phyloP scores from a whole-genome alignment of 1,140 invertebrate species.

The Amphibalanus amphitrite region DNA sequence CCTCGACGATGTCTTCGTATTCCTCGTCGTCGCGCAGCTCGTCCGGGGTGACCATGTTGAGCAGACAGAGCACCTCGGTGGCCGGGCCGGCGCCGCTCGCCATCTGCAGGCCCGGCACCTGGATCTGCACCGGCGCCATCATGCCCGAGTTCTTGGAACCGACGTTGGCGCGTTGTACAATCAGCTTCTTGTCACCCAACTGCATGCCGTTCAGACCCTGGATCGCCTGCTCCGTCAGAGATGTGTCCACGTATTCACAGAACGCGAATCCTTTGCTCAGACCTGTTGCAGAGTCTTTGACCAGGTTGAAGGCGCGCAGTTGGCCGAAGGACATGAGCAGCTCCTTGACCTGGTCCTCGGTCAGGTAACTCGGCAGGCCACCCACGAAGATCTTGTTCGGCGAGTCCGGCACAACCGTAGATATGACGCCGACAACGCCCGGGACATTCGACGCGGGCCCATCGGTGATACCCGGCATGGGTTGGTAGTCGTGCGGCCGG shows the following conservation, averaged over 20 bases:
- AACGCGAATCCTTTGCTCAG: slow-evolving; percentile 98
- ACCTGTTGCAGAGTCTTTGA: slow-evolving; percentile 93
- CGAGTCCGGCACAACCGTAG: slow-evolving; percentile 84
- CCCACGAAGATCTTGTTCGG: slow-evolving; percentile 99
- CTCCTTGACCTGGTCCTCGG: slow-evolving; percentile 98
- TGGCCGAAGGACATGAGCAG: slow-evolving; percentile 93
- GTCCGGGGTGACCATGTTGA: slow-evolving; percentile 98
- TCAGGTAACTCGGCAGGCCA: slow-evolving; percentile 95
- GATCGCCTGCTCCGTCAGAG: slow-evolving; percentile 96
- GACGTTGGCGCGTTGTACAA: slow-evolving; percentile 91
- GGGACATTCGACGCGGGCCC: slow-evolving; percentile 65
- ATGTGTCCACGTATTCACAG: slow-evolving; percentile 94
- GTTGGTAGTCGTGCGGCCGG: slow-evolving; percentile 96
- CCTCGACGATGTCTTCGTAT: slow-evolving; percentile 97
- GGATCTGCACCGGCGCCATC: slow-evolving; percentile 58
- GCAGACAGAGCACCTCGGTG: slow-evolving; percentile 88
- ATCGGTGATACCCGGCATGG: slow-evolving; percentile 87
- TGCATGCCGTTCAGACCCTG: slow-evolving; percentile 99
- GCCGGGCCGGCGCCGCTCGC: slow-evolving; percentile 73
- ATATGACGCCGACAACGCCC: slow-evolving; percentile 50
- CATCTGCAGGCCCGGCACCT: slow-evolving; percentile 86
- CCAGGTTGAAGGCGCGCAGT: slow-evolving; percentile 91
- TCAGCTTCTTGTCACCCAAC: slow-evolving; percentile 94
- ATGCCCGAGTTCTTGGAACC: slow-evolving; percentile 75
- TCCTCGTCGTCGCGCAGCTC: slow-evolving; percentile 97